Base-by-base conservation (phyloP, 2,888 invertebrate species). In the Nomada lathburiana region DNA sequence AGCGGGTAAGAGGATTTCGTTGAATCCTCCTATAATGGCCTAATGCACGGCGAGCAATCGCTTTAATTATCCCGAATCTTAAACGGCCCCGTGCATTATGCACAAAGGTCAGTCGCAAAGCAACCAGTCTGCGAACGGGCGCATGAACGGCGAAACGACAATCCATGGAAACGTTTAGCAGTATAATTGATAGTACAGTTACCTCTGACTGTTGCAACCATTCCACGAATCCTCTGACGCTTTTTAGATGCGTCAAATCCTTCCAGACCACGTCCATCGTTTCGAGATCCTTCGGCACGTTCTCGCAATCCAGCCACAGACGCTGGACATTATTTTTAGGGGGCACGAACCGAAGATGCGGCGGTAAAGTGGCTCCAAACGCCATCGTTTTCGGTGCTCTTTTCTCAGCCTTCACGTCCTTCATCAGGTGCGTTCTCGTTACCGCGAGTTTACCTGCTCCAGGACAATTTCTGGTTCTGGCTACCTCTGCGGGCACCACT, bases 211-310 rank as follows among this genome's bases (percentile, higher is more conserved):
- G 59, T 53, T 72, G 74, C 2, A 93, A 77, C 91, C 92, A 93
- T 16, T 89, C 77, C 0, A 88, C 64, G 77, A 93, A 93, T 36
- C 91, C 86, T 44, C 84, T 85, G 1, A 93, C 92, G 76, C 91
- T 92, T 18, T 90, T 86, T 10, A 96, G 94, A 91, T 96, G 94
- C 26, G 95, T 94, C 60, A 96, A 95, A n/a, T 95, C 95, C 18
- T 95, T 94, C 96, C 96, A 96, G 1, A 96, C 95, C 63, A 94
- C 94, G 0, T 95, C 94, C 96, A 96, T 96, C 0, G 94, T 94
- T 75, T 95, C 94, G 23, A 96, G 91, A 62, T 96, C 95, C 68
- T 95, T 94, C 0, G 96, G 96, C 64, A 96, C 95, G 80, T 94
- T 91, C 55, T 95, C 94, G 73, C 95, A 95, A 11, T 94, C 91